Conservation (phyloP, 1,140 invertebrate species). For the Microplitis demolitor region DNA sequence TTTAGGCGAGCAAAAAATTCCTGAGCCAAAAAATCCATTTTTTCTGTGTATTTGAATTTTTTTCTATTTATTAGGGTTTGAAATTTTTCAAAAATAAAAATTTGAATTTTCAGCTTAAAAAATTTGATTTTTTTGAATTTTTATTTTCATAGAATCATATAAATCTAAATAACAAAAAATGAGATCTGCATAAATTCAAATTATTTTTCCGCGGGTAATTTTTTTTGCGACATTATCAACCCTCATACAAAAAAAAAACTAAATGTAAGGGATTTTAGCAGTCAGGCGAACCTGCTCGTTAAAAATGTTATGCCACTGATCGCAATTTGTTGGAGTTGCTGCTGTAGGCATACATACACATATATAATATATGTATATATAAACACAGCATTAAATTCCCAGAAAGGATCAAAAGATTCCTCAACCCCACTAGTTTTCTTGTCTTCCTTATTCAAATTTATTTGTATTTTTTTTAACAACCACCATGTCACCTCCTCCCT, state of each 20-base stretch:
- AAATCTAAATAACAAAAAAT: too few relatives aligned
- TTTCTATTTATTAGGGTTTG: too few relatives aligned
- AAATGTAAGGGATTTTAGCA: conserved; percentile 18
- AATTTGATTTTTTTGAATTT: too few relatives aligned
- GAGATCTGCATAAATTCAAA: too few relatives aligned
- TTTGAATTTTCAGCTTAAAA: too few relatives aligned
- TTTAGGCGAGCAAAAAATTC: too few relatives aligned
- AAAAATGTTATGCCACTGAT: conserved; percentile 41
- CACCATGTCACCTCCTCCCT: conserved; percentile 11
- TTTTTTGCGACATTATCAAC: conserved; percentile 12
- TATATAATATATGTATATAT: conserved; percentile 30
- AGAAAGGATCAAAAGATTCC: conserved; percentile 43
- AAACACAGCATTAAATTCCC: conserved; percentile 36
- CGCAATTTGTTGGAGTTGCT: conserved; percentile 46
- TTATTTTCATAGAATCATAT: too few relatives aligned
- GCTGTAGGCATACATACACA: conserved; percentile 11
- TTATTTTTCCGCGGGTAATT: too few relatives aligned
- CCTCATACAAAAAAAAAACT: conserved; percentile 15
- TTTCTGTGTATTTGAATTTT: too few relatives aligned
- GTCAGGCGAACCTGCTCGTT: conserved; percentile 33
- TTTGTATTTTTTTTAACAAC: conserved; percentile 12
- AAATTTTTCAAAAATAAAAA: too few relatives aligned
- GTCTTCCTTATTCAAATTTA: conserved; percentile 14
- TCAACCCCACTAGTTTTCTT: conserved; percentile 17
- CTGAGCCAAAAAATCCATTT: too few relatives aligned